These are phyloP conservation scores for Oxygymnocypris stewartii DNA, from an alignment of 2,113 vertebrate species.

Conservation along the genomic window DNA sequence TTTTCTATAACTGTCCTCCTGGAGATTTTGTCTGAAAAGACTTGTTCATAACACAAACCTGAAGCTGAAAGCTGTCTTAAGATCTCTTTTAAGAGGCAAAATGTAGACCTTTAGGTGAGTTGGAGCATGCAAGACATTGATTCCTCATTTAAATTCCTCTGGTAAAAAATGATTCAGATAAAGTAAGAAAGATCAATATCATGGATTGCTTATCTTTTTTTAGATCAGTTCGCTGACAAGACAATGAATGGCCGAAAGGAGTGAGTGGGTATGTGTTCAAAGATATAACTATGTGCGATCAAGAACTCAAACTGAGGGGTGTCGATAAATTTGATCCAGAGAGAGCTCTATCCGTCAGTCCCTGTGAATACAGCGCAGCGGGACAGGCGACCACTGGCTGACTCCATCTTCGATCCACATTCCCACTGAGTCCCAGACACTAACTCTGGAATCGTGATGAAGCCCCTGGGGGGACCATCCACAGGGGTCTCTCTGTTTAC, in stretches of 20 bases:
- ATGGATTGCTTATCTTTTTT: slow-evolving; percentile 51
- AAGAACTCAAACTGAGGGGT: slow-evolving; percentile 41
- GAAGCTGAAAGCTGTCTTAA: slow-evolving; percentile 2
- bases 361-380: slow-evolving; percentile 25
- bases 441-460: slow-evolving; percentile 39
- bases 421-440: slow-evolving; percentile 44
- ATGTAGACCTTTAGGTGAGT: slow-evolving; percentile 19
- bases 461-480: slow-evolving; percentile 30
- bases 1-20: neutral
- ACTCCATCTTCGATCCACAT: slow-evolving; percentile 47
- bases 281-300: slow-evolving; percentile 41
- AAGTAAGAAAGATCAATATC: slow-evolving; percentile 51
- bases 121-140: slow-evolving; percentile 40
- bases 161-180: slow-evolving; percentile 46
- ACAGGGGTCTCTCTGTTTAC: slow-evolving; percentile 18
- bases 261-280: slow-evolving; percentile 27
- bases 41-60: neutral
- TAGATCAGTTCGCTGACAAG: slow-evolving; percentile 32
- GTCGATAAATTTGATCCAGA: slow-evolving; percentile 53
- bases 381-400: slow-evolving; percentile 24
- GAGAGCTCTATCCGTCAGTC: slow-evolving; percentile 29
- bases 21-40: neutral
- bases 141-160: slow-evolving; percentile 56
- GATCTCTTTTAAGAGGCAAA: neutral
- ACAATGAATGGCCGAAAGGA: slow-evolving; percentile 34